These are phyloP conservation scores for Anas platyrhynchos DNA, from an alignment of 2,113 vertebrate genomes.

Conservation along the genomic window DNA sequence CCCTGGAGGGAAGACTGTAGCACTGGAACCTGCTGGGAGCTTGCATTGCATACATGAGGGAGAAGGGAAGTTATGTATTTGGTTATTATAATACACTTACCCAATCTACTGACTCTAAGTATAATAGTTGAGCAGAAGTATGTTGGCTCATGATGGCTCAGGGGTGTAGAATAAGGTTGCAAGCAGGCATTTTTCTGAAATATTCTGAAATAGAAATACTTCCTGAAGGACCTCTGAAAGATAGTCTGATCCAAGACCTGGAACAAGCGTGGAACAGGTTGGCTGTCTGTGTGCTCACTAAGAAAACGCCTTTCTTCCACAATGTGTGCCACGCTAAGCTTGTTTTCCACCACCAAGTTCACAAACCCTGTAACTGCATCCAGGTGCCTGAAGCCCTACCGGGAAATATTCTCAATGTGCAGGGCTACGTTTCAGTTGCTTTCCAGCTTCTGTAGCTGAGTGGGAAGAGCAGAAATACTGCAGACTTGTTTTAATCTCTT, in stretches of 20 bases:
- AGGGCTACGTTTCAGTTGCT: not conserved
- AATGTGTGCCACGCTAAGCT: rapidly evolving
- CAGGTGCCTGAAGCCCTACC: not conserved
- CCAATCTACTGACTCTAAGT: not conserved
- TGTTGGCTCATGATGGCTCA: not conserved
- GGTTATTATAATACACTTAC: not conserved
- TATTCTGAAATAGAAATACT: not conserved
- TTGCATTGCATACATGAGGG: not conserved
- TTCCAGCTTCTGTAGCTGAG: not conserved
- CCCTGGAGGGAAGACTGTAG: not conserved
- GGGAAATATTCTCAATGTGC: not conserved
- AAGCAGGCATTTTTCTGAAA: not conserved
- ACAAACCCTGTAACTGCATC: not conserved
- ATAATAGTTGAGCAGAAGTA: not conserved
- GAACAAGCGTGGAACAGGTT: not conserved
- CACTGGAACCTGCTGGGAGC: not conserved
- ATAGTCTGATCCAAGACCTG: not conserved
- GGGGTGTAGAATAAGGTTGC: not conserved
- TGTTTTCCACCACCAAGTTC: not conserved
- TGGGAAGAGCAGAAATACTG: not conserved
- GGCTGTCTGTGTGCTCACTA: not conserved
- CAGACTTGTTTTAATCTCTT: not conserved
- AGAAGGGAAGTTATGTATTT: not conserved
- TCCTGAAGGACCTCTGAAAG: not conserved
- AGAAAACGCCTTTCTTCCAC: not conserved